Evolutionary conservation across 2,888 invertebrate genomes (phyloP), one percentile per base, ranked within the genome.

Genomic region (Gerris lacustris): DNA sequence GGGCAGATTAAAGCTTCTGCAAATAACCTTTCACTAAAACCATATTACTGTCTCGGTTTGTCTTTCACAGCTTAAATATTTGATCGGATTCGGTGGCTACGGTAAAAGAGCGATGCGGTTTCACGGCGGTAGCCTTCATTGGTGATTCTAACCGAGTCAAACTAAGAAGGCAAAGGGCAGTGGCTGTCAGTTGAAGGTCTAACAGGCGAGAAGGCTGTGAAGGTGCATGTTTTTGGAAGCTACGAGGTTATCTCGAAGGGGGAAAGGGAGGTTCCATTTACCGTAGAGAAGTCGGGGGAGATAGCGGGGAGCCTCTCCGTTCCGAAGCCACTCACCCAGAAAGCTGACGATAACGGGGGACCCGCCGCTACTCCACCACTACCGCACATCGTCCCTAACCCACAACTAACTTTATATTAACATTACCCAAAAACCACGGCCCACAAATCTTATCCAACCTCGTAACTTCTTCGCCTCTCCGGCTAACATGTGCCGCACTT

Each of bases 291-390:
- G n/a, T n/a, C 31, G 55, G 55, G 55, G 55, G 55, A 55, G 55
- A 55, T 55, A 55, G 55, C 55, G 67, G 67, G 71, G 7, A 66
- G 69, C 63, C 69, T 63, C 70, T 55, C n/a, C 68, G 68, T 69
- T 70, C 70, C 69, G 70, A 47, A 68, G 64, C 68, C 70, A 69
- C 64, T 69, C 68, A 72, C 69, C 69, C 72, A 72, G 72, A 72
- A 72, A 72, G 67, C 72, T 70, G 69, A 67, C 67, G 72, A 72
- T 72, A 72, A 72, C 67, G 70, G 69, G 68, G 7, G 7, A 31
- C 64, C 63, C 17, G 66, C 67, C 17, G 64, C 72, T 43, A 44
- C 70, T 47, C 67, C 72, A 44, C 73, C 72, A 55, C 69, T 71
- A 45, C 67, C 71, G 31, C 31, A 31, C 31, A 31, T 31, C 31